Evolutionary conservation across 2,888 invertebrate species (phyloP), one percentile per base, ranked within the genome.

Genomic region (Anorthoa munda): DNA sequence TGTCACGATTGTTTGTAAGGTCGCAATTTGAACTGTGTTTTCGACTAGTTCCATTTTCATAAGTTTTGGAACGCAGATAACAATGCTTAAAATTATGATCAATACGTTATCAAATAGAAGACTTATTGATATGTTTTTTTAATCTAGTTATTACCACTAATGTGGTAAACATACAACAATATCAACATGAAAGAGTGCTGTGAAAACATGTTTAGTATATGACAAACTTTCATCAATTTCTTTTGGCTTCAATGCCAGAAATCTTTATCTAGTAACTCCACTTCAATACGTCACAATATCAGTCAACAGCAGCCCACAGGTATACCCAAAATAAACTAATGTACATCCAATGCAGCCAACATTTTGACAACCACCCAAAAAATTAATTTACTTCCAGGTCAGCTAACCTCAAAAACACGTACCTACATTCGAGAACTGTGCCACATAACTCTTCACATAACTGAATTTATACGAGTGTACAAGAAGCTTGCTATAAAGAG

Each of bases 401-500:
- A 71, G 46, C 45, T 53, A 82, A 70, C 66, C 63, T 64, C 46
- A 71, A 81, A 77, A 80, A 55, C 23, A 76, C 67, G 74, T 50
- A 21, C 70, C 50, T 66, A 77, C 67, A 77, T 67, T 72, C 78
- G 63, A 82, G 59, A 76, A 83, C 69, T 65, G 65, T 60, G 72
- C 71, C 69, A 69, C 31, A 77, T 50, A 74, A 66, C 55, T 75
- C 61, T 78, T 66, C 66, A 21, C 60, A 82, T 84, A 86, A 87
- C 82, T 80, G 81, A 87, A 89, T 89, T 87, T 87, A 87, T 87
- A 86, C 81, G 76, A 86, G 74, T 84, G 79, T 86, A 82, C 78
- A 86, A 75, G 75, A 83, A 83, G 39, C 75, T 77, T 63, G 73
- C 79, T 71, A 82, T 88, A 87, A 88, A 91, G 81, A 88, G 84